These are phyloP conservation scores for Sipha maydis DNA, from an alignment of 2,888 invertebrate genomes.

Conservation along the genomic window DNA sequence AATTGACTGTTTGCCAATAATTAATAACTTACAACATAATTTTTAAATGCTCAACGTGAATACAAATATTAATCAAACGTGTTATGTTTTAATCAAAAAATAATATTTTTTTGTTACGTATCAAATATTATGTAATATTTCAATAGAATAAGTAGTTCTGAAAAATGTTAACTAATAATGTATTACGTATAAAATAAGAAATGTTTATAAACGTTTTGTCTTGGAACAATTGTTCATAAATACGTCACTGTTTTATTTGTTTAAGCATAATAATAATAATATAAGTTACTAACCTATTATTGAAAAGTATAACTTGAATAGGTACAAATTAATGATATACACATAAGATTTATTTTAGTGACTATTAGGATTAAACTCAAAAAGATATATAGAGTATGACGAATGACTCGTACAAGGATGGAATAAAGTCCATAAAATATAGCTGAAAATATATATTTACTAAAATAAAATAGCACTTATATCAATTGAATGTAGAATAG, in stretches of 20 bases:
- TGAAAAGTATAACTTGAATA: background rate
- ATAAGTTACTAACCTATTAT: background rate
- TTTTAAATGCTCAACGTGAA: background rate
- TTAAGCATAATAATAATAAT: background rate
- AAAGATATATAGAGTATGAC: background rate
- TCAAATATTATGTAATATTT: background rate
- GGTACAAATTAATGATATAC: background rate
- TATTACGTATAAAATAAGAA: background rate
- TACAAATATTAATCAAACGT: background rate
- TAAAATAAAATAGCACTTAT: background rate
- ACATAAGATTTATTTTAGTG: background rate
- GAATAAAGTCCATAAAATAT: background rate
- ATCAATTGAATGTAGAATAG: background rate
- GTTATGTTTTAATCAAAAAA: background rate
- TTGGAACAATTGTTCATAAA: background rate
- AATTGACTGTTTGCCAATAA: background rate
- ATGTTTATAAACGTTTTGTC: too few relatives aligned
- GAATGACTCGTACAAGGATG: background rate
- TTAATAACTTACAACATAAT: background rate
- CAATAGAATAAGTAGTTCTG: background rate
- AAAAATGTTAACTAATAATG: background rate
- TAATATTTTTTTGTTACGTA: background rate
- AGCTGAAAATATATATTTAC: background rate
- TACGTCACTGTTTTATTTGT: background rate
- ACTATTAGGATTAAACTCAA: background rate